Evolutionary conservation across 2,113 vertebrate species (phyloP).

Genomic region (Pica pica): DNA sequence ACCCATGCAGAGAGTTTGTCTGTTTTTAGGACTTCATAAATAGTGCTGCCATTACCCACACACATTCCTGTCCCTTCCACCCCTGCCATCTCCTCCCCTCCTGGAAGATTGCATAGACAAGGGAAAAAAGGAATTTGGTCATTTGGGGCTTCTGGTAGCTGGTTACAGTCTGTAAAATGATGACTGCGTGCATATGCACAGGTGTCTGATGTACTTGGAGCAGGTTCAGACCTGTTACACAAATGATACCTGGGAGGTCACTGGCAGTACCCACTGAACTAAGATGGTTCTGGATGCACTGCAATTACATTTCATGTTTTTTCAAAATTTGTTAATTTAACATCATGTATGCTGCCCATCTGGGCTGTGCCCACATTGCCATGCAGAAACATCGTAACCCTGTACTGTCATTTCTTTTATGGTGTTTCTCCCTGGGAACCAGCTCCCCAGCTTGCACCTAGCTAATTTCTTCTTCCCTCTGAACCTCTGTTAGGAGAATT

Average conservation of each 20-base stretch:
- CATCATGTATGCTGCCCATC: background rate
- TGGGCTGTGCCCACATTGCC: background rate
- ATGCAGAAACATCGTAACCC: background rate
- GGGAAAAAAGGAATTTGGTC: background rate
- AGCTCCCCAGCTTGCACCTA: background rate
- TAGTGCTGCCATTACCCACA: conserved; percentile 16
- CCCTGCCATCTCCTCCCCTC: background rate
- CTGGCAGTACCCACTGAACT: background rate
- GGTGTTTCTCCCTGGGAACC: background rate
- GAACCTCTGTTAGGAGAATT: background rate
- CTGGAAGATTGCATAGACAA: background rate
- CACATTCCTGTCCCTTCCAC: background rate
- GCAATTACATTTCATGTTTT: background rate
- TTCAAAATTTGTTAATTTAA: background rate
- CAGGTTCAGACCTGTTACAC: background rate
- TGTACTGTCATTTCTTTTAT: background rate
- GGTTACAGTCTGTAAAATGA: background rate
- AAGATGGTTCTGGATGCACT: background rate
- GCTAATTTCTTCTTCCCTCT: background rate
- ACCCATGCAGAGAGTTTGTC: background rate
- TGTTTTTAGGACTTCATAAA: conserved; percentile 20
- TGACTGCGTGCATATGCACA: background rate
- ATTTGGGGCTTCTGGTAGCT: background rate
- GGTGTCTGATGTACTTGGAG: background rate
- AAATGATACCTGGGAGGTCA: background rate